Percentiles rank a stretch among this genome's conserved stretches.
phyloP scores from a whole-genome alignment of 2,888 invertebrate species.

The Noctua comes region DNA sequence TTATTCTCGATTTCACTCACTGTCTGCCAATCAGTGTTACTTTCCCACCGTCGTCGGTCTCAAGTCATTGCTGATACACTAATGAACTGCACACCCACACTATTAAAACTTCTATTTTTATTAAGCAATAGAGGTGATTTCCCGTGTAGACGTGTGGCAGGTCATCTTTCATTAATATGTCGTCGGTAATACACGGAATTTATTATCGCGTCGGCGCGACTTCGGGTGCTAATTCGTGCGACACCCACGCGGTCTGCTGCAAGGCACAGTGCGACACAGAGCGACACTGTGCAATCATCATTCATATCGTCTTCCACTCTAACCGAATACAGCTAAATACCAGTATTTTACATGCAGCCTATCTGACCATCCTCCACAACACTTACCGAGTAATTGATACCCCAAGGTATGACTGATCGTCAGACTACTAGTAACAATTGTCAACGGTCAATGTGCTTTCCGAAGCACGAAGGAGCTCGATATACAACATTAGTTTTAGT shows the following conservation, averaged over 20 bases:
- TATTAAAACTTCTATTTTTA: conserved; percentile 26
- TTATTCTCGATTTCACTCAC: conserved; percentile 64
- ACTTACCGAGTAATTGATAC: background rate
- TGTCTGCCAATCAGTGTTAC: conserved; percentile 63
- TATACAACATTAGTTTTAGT: too few species aligned
- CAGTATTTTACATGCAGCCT: background rate
- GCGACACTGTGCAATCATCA: background rate
- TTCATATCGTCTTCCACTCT: too few species aligned
- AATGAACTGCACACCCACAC: conserved; percentile 38
- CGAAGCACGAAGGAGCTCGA: background rate
- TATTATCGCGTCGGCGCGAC: conserved; percentile 67
- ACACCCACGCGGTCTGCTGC: conserved; percentile 57
- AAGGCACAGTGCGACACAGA: background rate
- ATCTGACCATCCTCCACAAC: background rate
- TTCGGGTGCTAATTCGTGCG: conserved; percentile 54
- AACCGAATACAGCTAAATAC: background rate
- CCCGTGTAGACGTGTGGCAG: conserved; percentile 9
- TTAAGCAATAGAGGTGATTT: conserved; percentile 40
- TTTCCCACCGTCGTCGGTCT: conserved; percentile 47
- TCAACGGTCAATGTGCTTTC: background rate
- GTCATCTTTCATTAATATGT: conserved; percentile 67
- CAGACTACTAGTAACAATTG: background rate
- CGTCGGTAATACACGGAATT: conserved; percentile 65
- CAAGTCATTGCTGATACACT: conserved; percentile 30
- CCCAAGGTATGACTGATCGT: background rate